These are phyloP conservation scores for Thyatira batis DNA, from an alignment of 2,888 invertebrate genomes.

Conservation along the genomic window DNA sequence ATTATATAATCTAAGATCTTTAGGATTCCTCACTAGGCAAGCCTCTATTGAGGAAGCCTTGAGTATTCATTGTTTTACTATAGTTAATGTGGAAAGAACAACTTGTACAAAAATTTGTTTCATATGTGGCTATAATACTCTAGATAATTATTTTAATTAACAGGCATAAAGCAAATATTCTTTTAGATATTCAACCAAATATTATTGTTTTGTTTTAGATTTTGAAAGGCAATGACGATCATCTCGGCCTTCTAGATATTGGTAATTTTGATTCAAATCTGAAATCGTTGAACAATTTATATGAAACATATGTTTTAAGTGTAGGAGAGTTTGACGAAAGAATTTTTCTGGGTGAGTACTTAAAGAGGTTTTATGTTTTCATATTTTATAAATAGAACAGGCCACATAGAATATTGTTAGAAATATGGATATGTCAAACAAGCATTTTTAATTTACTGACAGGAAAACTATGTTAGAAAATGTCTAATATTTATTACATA, in stretches of 20 bases:
- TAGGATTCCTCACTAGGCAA: too few relatives aligned
- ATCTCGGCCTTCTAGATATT: conserved; percentile 89
- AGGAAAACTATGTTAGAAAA: conserved; percentile 17
- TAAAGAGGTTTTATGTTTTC: not conserved
- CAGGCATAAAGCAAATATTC: too few relatives aligned
- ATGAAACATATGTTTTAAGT: conserved; percentile 94
- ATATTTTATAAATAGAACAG: not conserved
- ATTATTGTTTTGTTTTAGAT: conserved; percentile 70
- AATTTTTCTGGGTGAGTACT: conserved; percentile 90
- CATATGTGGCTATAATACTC: too few relatives aligned
- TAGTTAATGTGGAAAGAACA: too few relatives aligned
- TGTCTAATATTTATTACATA: conserved; percentile 42
- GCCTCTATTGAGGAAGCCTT: too few relatives aligned
- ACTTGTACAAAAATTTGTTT: too few relatives aligned
- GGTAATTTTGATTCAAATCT: conserved; percentile 92
- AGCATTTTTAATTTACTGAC: not conserved
- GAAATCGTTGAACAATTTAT: conserved; percentile 91
- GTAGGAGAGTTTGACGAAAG: conserved; percentile 98
- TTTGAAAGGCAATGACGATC: conserved; percentile 87
- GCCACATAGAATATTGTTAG: not conserved
- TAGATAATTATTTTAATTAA: too few relatives aligned
- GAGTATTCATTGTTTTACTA: too few relatives aligned
- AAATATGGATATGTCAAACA: not conserved
- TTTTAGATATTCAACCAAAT: conserved; percentile 4
- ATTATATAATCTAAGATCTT: too few relatives aligned